These are phyloP conservation scores for Colaptes auratus DNA, from an alignment of 2,113 vertebrate genomes.

Conservation along the genomic window DNA sequence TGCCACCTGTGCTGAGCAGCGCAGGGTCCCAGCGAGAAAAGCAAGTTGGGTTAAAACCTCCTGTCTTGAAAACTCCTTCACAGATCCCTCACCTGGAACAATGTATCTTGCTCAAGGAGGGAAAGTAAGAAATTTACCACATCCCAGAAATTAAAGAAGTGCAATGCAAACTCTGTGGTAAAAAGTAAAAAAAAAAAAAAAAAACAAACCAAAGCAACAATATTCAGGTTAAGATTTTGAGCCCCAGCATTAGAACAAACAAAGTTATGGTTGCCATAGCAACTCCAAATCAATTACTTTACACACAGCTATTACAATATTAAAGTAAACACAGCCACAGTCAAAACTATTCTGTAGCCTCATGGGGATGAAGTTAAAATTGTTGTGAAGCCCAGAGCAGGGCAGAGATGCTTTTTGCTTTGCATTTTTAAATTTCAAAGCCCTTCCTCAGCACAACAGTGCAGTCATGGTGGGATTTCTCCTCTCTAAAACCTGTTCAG, in stretches of 20 bases:
- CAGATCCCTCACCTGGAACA: neutral
- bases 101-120: neutral
- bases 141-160: neutral
- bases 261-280: slow-evolving; percentile 7
- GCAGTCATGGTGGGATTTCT: neutral
- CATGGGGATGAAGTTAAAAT: slow-evolving; percentile 2
- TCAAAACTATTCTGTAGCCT: neutral
- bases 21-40: neutral
- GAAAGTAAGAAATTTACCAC: neutral
- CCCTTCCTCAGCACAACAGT: neutral
- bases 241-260: neutral
- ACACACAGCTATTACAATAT: slow-evolving; percentile 25
- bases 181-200: neutral
- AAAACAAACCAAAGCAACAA: neutral
- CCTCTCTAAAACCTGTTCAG: neutral
- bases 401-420: neutral
- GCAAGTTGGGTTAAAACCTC: neutral
- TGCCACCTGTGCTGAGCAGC: neutral
- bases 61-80: neutral
- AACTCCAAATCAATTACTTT: slow-evolving; percentile 27
- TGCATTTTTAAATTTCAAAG: neutral
- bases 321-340: slow-evolving; percentile 9
- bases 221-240: neutral
- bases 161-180: neutral
- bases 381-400: neutral